A percentile compares a stretch with the other conserved stretches of the same genome.
These are phyloP conservation scores for Dichetophora obliterata DNA, from an alignment of 2,888 invertebrate genomes.

Conservation along the genomic window DNA sequence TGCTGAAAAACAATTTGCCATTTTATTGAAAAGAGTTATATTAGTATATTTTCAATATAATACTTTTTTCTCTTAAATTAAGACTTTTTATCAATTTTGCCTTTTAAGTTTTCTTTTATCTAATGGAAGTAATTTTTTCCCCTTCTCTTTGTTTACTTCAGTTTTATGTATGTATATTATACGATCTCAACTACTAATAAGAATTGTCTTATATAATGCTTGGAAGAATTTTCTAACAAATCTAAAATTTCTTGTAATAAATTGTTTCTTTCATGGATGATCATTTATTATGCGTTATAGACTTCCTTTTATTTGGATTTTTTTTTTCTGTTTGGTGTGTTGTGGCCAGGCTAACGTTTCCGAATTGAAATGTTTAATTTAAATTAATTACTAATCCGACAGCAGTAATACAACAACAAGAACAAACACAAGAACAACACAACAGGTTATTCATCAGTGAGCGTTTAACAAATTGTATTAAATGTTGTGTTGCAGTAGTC, in stretches of 20 bases:
- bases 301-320: neutral
- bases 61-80: no score
- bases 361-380: constrained; percentile 40
- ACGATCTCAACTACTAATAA: no score
- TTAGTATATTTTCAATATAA: no score
- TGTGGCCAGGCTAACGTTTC: neutral
- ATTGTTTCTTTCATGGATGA: constrained; percentile 4
- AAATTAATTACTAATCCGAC: constrained; percentile 37
- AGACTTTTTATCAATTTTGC: no score
- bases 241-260: neutral
- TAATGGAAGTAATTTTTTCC: no score
- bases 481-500: constrained; percentile 17
- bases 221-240: no score
- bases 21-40: no score
- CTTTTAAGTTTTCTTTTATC: no score
- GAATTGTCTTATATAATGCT: no score
- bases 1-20: no score
- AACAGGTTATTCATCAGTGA: constrained; percentile 15
- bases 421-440: neutral
- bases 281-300: constrained; percentile 13
- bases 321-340: neutral
- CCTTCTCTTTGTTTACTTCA: no score
- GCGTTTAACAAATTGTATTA: constrained; percentile 28
- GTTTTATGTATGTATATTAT: no score
- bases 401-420: constrained; percentile 23